A percentile compares a stretch with the other conserved stretches of the same genome.
Conservation (phyloP, 2,113 vertebrate species). For the Regulus satrapa region DNA sequence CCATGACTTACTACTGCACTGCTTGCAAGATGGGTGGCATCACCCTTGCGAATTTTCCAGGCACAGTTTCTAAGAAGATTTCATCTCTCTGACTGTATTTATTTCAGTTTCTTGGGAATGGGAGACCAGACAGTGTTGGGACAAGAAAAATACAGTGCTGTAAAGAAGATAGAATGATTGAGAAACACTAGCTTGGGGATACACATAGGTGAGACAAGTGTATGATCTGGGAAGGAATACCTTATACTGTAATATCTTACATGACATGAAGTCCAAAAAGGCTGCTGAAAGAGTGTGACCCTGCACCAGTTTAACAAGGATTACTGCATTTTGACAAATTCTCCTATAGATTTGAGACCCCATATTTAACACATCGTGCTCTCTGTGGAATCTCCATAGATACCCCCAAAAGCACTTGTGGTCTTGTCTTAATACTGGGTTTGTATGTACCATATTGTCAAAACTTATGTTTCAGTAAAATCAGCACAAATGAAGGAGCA, state of each 20-base stretch:
- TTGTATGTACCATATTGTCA: neutral
- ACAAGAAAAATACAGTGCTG: neutral
- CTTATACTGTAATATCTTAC: neutral
- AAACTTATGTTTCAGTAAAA: neutral
- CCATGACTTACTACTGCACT: neutral
- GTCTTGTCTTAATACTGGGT: neutral
- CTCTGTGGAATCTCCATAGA: neutral
- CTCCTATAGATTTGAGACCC: neutral
- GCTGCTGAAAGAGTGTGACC: neutral
- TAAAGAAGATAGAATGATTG: neutral
- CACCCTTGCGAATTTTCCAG: neutral
- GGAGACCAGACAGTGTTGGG: neutral
- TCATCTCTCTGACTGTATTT: neutral
- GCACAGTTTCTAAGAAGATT: neutral
- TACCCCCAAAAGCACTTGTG: neutral
- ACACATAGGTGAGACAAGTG: neutral
- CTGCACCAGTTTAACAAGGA: neutral
- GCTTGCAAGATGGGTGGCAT: neutral
- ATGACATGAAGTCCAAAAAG: neutral
- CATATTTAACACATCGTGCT: neutral
- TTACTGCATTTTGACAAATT: neutral
- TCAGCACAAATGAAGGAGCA: neutral
- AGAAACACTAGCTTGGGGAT: neutral
- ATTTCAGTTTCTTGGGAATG: neutral
- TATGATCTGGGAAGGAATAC: neutral